These are phyloP conservation scores for Urocynchramus pylzowi DNA, from an alignment of 2,113 vertebrate species.

Conservation along the genomic window DNA sequence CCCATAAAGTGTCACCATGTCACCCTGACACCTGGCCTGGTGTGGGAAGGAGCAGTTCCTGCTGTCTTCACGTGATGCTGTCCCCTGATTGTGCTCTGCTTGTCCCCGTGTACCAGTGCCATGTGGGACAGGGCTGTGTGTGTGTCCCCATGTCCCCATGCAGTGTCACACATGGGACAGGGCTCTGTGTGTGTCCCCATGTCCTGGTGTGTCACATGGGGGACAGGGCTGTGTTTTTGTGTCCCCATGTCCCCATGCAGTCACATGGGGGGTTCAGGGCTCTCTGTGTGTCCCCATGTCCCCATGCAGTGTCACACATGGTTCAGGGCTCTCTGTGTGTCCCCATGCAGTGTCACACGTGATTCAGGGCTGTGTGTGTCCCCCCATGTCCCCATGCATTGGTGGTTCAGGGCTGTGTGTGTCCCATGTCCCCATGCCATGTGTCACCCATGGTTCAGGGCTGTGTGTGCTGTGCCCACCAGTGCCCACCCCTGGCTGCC, in stretches of 20 bases:
- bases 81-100: neutral
- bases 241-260: neutral
- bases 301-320: neutral
- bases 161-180: neutral
- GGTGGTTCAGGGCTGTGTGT: neutral
- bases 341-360: neutral
- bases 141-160: neutral
- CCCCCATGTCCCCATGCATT: too few relatives aligned
- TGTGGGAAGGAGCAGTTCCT: neutral
- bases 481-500: neutral
- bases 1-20: neutral
- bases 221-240: neutral
- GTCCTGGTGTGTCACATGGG: neutral
- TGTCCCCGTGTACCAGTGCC: neutral
- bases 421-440: neutral
- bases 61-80: fast-evolving
- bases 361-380: neutral
- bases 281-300: neutral
- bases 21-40: neutral
- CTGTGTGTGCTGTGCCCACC: neutral
- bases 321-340: neutral
- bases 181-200: neutral
- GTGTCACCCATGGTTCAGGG: neutral
- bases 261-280: neutral
- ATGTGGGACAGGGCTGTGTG: neutral